A percentile compares a stretch with the other conserved stretches of the same genome.
Evolutionary conservation across 2,797 vertebrate genomes (phyloP).

Genomic region (Cossypha dichroa): DNA sequence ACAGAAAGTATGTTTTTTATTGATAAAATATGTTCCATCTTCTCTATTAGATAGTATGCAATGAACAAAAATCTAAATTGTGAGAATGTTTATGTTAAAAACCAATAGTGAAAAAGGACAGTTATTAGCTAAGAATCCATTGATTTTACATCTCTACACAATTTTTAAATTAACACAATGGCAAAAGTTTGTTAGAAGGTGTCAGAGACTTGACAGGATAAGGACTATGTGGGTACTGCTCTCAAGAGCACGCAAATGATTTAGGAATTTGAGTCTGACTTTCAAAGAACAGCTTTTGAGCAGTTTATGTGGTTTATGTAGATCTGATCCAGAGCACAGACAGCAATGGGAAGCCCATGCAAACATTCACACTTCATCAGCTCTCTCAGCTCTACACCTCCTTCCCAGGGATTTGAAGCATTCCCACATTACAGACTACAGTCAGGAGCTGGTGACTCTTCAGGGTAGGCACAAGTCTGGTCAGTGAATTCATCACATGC

Average conservation of each 20-base stretch:
- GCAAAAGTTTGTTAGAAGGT: background rate
- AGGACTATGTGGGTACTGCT: background rate
- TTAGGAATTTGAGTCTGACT: background rate
- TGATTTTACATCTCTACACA: background rate
- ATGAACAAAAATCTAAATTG: background rate
- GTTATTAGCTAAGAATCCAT: background rate
- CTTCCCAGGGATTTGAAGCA: background rate
- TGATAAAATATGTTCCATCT: slow-evolving; percentile 3
- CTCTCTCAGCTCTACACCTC: background rate
- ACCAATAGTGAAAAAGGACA: background rate
- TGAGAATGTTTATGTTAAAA: background rate
- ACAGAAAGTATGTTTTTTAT: slow-evolving; percentile 1
- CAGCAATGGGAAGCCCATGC: background rate
- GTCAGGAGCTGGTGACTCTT: background rate
- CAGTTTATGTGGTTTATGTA: background rate
- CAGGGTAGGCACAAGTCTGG: background rate
- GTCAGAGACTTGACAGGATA: background rate
- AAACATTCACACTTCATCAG: background rate
- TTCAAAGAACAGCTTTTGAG: background rate
- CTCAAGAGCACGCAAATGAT: background rate
- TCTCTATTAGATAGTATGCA: background rate
- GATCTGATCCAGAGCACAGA: background rate
- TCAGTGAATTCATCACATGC: background rate
- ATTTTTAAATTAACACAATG: background rate
- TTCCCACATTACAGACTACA: background rate